A percentile compares a stretch with the other conserved stretches of the same genome.
These are phyloP conservation scores for Thalassophryne amazonica DNA, from an alignment of 2,797 vertebrate species.

Conservation along the genomic window DNA sequence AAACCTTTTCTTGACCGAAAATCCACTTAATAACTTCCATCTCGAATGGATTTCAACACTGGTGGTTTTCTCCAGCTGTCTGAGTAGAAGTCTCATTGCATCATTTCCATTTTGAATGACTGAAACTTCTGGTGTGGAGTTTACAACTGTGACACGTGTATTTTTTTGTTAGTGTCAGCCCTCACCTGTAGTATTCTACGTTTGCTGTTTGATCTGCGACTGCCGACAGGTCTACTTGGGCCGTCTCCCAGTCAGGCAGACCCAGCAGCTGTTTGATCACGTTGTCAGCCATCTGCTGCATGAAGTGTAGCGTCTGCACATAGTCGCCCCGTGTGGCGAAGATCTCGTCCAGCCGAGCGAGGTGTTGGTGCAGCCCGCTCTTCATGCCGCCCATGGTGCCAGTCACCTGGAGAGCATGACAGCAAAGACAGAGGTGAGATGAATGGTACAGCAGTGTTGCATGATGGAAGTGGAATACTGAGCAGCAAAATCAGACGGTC, in stretches of 20 bases:
- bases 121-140: background rate
- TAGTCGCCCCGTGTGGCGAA: conserved; percentile 86
- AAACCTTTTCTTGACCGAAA: too few relatives aligned
- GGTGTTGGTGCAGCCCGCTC: conserved; percentile 83
- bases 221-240: conserved; percentile 77
- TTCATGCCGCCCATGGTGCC: conserved; percentile 83
- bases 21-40: too few relatives aligned
- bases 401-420: conserved; percentile 73
- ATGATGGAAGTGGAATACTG: background rate
- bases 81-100: too few relatives aligned
- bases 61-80: too few relatives aligned
- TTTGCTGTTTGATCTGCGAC: conserved; percentile 71
- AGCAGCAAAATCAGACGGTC: background rate
- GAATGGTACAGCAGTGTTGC: background rate
- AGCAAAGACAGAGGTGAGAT: background rate
- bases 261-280: conserved; percentile 86
- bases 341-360: conserved; percentile 87
- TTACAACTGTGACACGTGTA: background rate
- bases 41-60: too few relatives aligned
- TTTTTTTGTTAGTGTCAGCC: background rate
- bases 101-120: background rate
- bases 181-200: conserved; percentile 90
- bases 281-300: conserved; percentile 86
- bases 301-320: conserved; percentile 86
- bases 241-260: conserved; percentile 81